Base-by-base conservation (phyloP, 2,797 vertebrate genomes). In the Hephaestus fuliginosus region DNA sequence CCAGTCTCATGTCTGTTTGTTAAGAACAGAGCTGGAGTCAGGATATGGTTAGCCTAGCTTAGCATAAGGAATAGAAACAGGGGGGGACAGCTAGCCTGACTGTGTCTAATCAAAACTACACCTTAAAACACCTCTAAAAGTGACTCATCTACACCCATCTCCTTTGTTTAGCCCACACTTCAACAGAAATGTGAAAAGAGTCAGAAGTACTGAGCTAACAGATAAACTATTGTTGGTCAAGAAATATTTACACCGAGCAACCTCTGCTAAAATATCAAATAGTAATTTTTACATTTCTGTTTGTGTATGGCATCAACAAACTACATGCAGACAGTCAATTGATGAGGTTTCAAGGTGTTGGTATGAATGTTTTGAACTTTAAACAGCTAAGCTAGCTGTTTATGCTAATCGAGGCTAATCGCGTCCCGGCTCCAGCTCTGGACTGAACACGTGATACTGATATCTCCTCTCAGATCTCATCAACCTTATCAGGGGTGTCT, bases 21-120 rank as follows among this genome's bases (percentile, higher is more conserved):
- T 57, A 13, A 48, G 6, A n/a, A 36, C 53, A 28, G 10, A 0
- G 33, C 1, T 15, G 4, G 3, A 51, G 18, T 57, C 33, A 20
- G 61, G 57, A 41, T 3, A 20, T 14, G 12, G 55, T 44, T 61
- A 74, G 55, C 22, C 41, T 69, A 58, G 58, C 64, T 65, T 14
- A 70, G 70, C 53, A 56, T 60, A 20, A 57, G 62, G 48, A 39
- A 41, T 30, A 3, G 20, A 70, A 43, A 22, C 3, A 5, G 20
- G 11, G 39, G 58, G 4, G 44, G 63, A 49, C 17, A 33, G 12
- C 44, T 25, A 18, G 7, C 10, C 9, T 15, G 25, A 30, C 36
- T 11, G 15, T 5, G 7, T 58, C 20, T 1, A 56, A 20, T 48
- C 33, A 56, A 30, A 70, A 41, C 28, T 7, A 11, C 46, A 44